phyloP scores from a whole-genome alignment of 1,140 invertebrate species.

The Dinoponera quadriceps region DNA sequence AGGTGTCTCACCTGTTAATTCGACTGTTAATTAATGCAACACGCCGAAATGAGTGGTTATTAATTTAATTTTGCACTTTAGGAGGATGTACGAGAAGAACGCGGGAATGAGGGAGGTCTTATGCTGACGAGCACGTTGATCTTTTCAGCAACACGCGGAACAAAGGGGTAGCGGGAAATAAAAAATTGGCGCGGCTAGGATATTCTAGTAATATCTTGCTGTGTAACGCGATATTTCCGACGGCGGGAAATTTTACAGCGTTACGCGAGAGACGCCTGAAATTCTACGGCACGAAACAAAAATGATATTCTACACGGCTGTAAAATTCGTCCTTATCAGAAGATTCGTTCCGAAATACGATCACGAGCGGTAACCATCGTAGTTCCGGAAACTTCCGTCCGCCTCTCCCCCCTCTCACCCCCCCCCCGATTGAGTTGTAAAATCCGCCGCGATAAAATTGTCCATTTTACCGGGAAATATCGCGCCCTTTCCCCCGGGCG shows the following conservation, averaged over 20 bases:
- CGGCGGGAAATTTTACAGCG: conserved; percentile 29
- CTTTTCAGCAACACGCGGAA: neutral
- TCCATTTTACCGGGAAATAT: conserved; percentile 58
- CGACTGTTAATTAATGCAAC: too few species aligned
- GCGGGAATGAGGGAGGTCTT: neutral
- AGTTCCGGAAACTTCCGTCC: conserved; percentile 40
- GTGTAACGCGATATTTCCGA: conserved; percentile 7
- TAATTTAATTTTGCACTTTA: too few species aligned
- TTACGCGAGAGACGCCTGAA: conserved; percentile 25
- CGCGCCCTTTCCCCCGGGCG: neutral
- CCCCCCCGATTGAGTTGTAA: conserved; percentile 41
- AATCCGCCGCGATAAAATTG: conserved; percentile 65
- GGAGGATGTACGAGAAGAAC: too few species aligned
- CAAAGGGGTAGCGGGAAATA: neutral
- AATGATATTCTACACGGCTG: conserved; percentile 46
- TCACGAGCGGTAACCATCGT: conserved; percentile 40
- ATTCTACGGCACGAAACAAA: conserved; percentile 35
- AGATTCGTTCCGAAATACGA: conserved; percentile 54
- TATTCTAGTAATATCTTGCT: neutral
- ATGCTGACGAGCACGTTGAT: neutral
- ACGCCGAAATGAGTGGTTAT: too few species aligned
- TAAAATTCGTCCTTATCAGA: conserved; percentile 55
- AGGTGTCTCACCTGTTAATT: too few species aligned
- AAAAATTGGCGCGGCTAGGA: neutral
- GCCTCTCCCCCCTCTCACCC: neutral